Evolutionary conservation across 2,888 invertebrate genomes (phyloP).

Genomic region (Bombyx huttoni): DNA sequence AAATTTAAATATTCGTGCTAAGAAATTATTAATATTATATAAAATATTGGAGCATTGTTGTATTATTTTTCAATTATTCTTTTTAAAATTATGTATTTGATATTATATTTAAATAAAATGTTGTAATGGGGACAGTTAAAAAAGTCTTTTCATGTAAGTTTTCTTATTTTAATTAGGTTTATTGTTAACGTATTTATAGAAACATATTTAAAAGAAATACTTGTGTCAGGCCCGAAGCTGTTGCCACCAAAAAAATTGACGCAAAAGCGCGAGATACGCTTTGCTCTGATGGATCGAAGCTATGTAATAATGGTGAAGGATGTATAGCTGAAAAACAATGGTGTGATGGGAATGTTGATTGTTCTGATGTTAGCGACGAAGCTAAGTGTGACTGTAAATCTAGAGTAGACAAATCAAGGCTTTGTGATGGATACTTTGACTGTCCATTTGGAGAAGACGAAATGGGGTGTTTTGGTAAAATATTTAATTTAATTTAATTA

Average conservation of each 20-base stretch:
- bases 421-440: conserved; percentile 87
- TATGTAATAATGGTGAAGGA: conserved; percentile 37
- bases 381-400: conserved; percentile 78
- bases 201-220: background rate
- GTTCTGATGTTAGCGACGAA: conserved; percentile 85
- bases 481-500: no score
- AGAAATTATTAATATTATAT: no score
- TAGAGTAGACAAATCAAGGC: conserved; percentile 75
- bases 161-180: no score
- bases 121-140: no score
- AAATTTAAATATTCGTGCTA: no score
- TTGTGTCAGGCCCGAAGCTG: conserved; percentile 17
- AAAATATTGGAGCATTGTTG: no score
- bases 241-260: conserved; percentile 15
- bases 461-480: conserved; percentile 80
- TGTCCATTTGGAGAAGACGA: conserved; percentile 89
- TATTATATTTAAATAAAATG: no score
- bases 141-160: no score
- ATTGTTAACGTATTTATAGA: background rate
- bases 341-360: conserved; percentile 83
- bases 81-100: no score
- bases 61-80: no score
- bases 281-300: conserved; percentile 33
- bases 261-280: conserved; percentile 24
- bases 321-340: conserved; percentile 73